These are phyloP conservation scores for Chamaetylas fuelleborni DNA, from an alignment of 2,113 vertebrate genomes.

Conservation along the genomic window DNA sequence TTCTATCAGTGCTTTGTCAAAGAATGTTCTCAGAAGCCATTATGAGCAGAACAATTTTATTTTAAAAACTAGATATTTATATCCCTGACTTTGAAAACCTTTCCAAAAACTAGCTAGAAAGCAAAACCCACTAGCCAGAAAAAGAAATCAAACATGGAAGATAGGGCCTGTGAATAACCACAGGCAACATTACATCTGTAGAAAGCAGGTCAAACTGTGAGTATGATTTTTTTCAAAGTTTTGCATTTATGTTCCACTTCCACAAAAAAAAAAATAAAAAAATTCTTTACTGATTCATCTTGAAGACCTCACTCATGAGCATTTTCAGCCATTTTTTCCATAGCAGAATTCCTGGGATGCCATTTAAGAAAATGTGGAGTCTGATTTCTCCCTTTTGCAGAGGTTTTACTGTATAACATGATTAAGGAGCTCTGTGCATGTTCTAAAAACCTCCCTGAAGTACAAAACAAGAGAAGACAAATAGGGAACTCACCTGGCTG, in stretches of 20 bases:
- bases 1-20: background rate
- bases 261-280: background rate
- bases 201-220: background rate
- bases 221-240: background rate
- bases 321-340: background rate
- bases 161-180: background rate
- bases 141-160: background rate
- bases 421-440: background rate
- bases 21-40: background rate
- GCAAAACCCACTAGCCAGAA: background rate
- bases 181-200: background rate
- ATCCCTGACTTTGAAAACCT: background rate
- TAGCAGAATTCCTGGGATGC: background rate
- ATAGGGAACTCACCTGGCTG: conserved; percentile 76
- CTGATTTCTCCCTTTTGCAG: background rate
- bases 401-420: background rate
- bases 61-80: background rate
- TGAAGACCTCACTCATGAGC: background rate
- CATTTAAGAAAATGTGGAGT: background rate
- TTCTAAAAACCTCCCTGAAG: background rate
- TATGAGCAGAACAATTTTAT: background rate
- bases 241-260: background rate
- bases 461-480: background rate
- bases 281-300: background rate
- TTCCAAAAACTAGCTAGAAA: background rate